Evolutionary conservation across 2,888 invertebrate species (phyloP), one percentile per base, ranked within the genome.

Genomic region (Apodemia mormo): DNA sequence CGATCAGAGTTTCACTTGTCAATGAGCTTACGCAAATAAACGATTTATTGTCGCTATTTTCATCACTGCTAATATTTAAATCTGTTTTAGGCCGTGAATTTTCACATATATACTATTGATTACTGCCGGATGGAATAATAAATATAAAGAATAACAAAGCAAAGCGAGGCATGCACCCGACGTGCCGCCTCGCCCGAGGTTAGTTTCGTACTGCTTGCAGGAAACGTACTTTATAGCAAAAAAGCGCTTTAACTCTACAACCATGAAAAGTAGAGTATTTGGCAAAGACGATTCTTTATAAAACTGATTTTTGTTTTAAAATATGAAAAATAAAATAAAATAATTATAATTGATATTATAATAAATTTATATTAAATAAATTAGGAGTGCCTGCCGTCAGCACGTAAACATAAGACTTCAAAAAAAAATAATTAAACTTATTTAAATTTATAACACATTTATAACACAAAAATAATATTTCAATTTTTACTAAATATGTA

Each of bases 101-200:
- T 84, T 81, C 83, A 85, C 82, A 84, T 75, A 76, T 80, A 84
- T 82, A 78, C 82, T 90, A 91, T 92, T 85, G 89, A 92, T 92
- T 89, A 80, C 81, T 81, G 82, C 84, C 82, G 87, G 84, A 87
- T 87, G 83, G 83, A 85, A 83, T 90, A 81, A 84, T 89, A 90
- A 89, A 89, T 89, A 84, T 82, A 82, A 86, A 49, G 49, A 45
- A 91, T 88, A 90, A 92, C 89, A 92, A 90, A 88, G 80, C 82
- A 87, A 87, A 85, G 92, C 91, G 91, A 92, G 91, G 92, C 92
- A 90, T 82, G 90, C 92, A 89, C 89, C 82, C 84, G 84, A 85
- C 90, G 91, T 90, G 91, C 90, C 92, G 92, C 92, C 91, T 90
- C 92, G 90, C 92, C 45, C 45, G 45, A 89, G 91, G 90, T 82